Evolutionary conservation across 2,113 vertebrate genomes (phyloP).

Genomic region (Rhabdornis inornatus): DNA sequence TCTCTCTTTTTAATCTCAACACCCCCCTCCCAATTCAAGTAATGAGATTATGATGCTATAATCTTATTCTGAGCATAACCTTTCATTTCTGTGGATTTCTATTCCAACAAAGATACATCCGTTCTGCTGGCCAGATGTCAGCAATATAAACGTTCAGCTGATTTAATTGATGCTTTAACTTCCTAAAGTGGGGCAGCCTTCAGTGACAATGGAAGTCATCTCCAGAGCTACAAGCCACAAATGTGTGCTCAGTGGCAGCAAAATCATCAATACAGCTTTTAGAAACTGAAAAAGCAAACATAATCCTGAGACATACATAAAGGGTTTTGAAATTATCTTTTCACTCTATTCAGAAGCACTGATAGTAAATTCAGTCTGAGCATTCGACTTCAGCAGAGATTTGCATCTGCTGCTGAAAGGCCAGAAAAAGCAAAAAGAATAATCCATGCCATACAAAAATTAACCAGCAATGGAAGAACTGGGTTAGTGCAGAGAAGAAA

Average conservation of each 20-base stretch:
- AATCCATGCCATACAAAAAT: constrained; percentile 14
- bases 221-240: background rate
- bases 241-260: background rate
- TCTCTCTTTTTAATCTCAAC: background rate
- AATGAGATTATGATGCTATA: constrained; percentile 25
- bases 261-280: background rate
- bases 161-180: constrained; percentile 7
- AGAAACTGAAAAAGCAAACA: constrained; percentile 7
- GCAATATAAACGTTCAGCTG: background rate
- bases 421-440: background rate
- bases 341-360: background rate
- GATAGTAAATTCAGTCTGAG: background rate
- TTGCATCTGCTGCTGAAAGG: constrained; percentile 18
- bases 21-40: background rate
- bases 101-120: background rate
- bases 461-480: background rate
- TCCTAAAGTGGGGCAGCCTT: background rate
- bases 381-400: constrained; percentile 3
- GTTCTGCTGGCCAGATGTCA: background rate
- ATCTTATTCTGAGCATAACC: constrained; percentile 25
- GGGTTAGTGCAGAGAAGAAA: background rate
- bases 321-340: constrained; percentile 16
- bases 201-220: background rate
- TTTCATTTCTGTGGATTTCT: constrained; percentile 29
- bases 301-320: constrained; percentile 15